phyloP scores from a whole-genome alignment of 1,140 invertebrate genomes.

The Epicauta chinensis region DNA sequence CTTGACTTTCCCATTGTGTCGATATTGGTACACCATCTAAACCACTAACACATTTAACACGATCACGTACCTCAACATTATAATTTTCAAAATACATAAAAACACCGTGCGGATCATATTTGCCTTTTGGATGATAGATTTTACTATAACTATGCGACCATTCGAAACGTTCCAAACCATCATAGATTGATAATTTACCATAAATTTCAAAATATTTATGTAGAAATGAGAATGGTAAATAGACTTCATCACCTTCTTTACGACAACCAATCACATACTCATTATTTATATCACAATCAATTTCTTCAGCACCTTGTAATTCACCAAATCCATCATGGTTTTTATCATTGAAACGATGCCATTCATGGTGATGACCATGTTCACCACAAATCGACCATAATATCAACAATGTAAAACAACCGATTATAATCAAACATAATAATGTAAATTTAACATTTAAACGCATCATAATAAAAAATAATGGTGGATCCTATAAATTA shows the following conservation, averaged over 20 bases:
- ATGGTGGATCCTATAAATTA: conserved; percentile 36
- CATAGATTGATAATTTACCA: conserved; percentile 64
- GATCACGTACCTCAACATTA: conserved; percentile 90
- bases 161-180: conserved; percentile 73
- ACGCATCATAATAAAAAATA: conserved; percentile 50
- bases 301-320: conserved; percentile 58
- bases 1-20: conserved; percentile 88
- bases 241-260: conserved; percentile 82
- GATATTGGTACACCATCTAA: conserved; percentile 89
- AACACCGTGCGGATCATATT: conserved; percentile 80
- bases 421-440: conserved; percentile 44
- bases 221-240: conserved; percentile 87
- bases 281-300: conserved; percentile 87
- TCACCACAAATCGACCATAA: conserved; percentile 52
- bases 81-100: conserved; percentile 98
- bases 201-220: conserved; percentile 93
- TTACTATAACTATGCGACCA: conserved; percentile 94
- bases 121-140: conserved; percentile 79
- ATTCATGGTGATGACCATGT: conserved; percentile 22
- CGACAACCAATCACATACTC: conserved; percentile 79
- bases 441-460: conserved; percentile 51
- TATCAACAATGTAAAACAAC: conserved; percentile 46
- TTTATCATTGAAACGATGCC: no score
- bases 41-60: conserved; percentile 93
- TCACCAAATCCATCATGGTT: conserved; percentile 15